Conservation (phyloP, 1,140 invertebrate species). For the Ceratina calcarata region DNA sequence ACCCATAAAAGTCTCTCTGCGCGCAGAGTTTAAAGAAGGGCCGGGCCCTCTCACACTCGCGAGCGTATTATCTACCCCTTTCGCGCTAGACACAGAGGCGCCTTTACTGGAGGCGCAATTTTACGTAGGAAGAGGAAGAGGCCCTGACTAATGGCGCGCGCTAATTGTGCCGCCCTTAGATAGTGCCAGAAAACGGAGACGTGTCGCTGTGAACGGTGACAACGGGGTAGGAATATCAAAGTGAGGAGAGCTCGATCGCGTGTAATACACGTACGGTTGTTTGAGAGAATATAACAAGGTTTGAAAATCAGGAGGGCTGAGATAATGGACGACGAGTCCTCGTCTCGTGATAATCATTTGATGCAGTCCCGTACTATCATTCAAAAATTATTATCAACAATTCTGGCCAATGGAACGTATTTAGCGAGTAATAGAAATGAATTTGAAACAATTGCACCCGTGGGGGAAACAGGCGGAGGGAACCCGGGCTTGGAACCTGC, state of each 20-base stretch:
- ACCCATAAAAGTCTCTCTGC: constrained; percentile 40
- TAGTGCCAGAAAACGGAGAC: constrained; percentile 25
- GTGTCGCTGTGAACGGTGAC: background rate
- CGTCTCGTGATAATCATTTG: background rate
- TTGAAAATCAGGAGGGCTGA: background rate
- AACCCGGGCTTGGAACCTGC: constrained; percentile 38
- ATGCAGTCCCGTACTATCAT: background rate
- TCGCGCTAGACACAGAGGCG: constrained; percentile 56
- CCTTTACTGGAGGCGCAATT: constrained; percentile 62
- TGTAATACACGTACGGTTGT: background rate
- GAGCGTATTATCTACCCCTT: constrained; percentile 55
- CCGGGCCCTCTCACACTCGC: constrained; percentile 6
- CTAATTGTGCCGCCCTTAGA: constrained; percentile 66
- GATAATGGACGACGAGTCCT: no score
- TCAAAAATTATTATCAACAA: no score
- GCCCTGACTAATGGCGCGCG: constrained; percentile 70
- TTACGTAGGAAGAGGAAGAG: constrained; percentile 62
- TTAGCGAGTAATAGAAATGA: no score
- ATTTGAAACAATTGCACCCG: background rate
- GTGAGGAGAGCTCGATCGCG: background rate
- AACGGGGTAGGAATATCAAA: background rate
- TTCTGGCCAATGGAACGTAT: no score
- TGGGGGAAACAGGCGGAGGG: background rate
- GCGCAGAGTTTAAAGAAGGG: constrained; percentile 44
- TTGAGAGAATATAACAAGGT: no score